Conservation (phyloP, 1,140 invertebrate species). For the Sycophaga agraensis region DNA sequence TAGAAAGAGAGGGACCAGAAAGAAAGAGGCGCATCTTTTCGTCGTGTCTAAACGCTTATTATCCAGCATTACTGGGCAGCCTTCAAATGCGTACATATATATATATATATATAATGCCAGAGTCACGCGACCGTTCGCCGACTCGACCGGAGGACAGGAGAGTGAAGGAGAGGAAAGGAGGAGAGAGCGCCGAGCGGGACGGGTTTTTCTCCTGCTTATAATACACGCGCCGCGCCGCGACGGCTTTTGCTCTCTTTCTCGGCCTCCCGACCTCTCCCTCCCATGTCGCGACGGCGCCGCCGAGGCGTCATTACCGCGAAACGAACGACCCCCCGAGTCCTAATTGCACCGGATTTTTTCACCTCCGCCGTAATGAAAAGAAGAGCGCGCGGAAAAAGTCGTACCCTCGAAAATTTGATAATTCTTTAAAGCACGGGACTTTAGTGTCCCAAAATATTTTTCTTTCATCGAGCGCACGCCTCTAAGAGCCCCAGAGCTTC, state of each 20-base stretch:
- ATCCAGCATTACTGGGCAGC: slow-evolving; percentile 46
- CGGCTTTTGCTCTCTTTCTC: not conserved
- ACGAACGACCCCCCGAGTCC: slow-evolving; percentile 22
- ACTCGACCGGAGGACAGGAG: slow-evolving; percentile 34
- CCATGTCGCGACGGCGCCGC: not conserved
- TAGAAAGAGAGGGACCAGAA: slow-evolving; percentile 21
- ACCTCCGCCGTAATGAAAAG: too few relatives aligned
- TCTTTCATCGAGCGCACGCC: too few relatives aligned
- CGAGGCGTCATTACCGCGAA: slow-evolving; percentile 38
- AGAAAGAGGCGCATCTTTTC: slow-evolving; percentile 34
- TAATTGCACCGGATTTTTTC: slow-evolving; percentile 23
- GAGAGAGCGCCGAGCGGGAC: too few relatives aligned
- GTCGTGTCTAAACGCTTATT: slow-evolving; percentile 53
- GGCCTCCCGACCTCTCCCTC: not conserved
- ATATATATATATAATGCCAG: slow-evolving; percentile 46
- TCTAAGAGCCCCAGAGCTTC: too few relatives aligned
- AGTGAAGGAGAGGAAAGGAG: too few relatives aligned
- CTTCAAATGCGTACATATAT: slow-evolving; percentile 39
- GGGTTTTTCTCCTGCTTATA: slow-evolving; percentile 35
- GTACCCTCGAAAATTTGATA: too few relatives aligned
- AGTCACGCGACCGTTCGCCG: slow-evolving; percentile 50
- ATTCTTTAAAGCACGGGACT: too few relatives aligned
- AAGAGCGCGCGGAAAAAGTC: too few relatives aligned
- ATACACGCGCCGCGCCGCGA: not conserved
- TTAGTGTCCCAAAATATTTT: too few relatives aligned